Evolutionary conservation across 1,140 invertebrate genomes (phyloP).

Genomic region (Temnothorax nylanderi): DNA sequence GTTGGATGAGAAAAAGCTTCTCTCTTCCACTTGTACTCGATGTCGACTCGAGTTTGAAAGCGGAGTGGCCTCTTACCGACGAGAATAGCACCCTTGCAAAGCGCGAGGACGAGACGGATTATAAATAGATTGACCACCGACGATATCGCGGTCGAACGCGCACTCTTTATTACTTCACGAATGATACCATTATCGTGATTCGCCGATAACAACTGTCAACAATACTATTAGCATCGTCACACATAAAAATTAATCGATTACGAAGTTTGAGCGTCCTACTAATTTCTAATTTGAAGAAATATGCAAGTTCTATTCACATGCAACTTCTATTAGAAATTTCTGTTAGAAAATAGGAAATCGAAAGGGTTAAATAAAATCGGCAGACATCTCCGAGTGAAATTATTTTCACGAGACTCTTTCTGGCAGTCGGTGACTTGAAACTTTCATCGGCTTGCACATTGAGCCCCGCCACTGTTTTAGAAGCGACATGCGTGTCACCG

Average conservation of each 20-base stretch:
- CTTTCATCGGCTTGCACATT: neutral
- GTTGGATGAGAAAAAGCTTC: conserved; percentile 35
- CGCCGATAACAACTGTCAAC: neutral
- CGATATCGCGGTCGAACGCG: conserved; percentile 61
- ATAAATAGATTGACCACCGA: conserved; percentile 68
- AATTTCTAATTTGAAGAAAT: neutral
- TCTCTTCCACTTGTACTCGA: conserved; percentile 48
- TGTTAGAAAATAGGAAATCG: neutral
- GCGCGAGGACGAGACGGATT: conserved; percentile 59
- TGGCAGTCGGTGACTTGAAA: neutral
- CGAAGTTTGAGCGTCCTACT: neutral
- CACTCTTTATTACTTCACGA: conserved; percentile 52
- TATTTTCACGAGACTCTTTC: neutral
- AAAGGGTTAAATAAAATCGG: neutral
- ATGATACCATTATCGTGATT: conserved; percentile 16
- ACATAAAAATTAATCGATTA: neutral
- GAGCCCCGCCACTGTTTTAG: neutral
- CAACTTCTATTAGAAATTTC: neutral
- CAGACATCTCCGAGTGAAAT: neutral
- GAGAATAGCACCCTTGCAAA: conserved; percentile 71
- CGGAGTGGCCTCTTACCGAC: conserved; percentile 63
- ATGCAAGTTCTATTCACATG: neutral
- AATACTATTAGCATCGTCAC: neutral
- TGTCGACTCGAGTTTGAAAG: conserved; percentile 61
- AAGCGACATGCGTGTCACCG: neutral